Evolutionary conservation across 1,140 invertebrate genomes (phyloP).

Genomic region (Sycophila sp.): DNA sequence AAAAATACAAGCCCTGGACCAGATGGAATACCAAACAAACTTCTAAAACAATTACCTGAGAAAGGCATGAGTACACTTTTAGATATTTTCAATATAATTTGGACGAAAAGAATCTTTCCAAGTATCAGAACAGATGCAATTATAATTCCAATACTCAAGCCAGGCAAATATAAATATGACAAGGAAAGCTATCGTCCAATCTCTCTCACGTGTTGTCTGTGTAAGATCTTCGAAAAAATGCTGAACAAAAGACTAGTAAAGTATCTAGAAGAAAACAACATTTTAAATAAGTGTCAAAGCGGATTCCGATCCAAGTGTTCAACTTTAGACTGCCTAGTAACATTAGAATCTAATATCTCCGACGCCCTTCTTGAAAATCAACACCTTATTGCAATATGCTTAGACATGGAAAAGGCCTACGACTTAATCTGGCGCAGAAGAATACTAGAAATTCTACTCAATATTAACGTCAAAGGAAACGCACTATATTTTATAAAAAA

Average conservation of each 20-base stretch:
- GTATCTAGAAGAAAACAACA: neutral
- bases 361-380: too few relatives aligned
- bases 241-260: neutral
- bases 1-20: neutral
- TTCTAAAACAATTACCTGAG: neutral
- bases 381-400: conserved; percentile 33
- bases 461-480: conserved; percentile 30
- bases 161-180: neutral
- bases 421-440: conserved; percentile 35
- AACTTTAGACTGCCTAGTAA: too few relatives aligned
- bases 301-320: too few relatives aligned
- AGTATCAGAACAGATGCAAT: neutral
- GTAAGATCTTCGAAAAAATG: neutral
- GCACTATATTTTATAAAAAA: conserved; percentile 30
- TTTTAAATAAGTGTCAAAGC: too few relatives aligned
- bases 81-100: neutral
- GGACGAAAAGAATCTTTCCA: neutral
- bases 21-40: neutral
- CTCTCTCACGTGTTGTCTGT: neutral
- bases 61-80: neutral
- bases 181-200: neutral
- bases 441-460: conserved; percentile 23
- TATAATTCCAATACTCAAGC: too few relatives aligned
- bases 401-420: conserved; percentile 47
- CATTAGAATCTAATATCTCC: too few relatives aligned